Percentiles rank a stretch among this genome's conserved stretches.
phyloP scores from a whole-genome alignment of 1,140 invertebrate genomes.

The Drosophila athabasca region DNA sequence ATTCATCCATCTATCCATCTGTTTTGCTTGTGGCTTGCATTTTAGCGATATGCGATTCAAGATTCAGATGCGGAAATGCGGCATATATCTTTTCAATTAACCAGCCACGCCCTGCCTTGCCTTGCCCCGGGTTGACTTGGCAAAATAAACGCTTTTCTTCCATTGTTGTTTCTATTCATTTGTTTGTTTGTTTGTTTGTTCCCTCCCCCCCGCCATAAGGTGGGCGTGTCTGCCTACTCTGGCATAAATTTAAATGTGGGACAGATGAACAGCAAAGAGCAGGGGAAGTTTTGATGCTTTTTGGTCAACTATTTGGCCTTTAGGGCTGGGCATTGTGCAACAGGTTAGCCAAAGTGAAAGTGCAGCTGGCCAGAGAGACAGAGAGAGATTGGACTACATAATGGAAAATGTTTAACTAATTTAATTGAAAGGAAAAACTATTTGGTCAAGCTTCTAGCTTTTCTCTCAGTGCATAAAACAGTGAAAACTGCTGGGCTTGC shows the following conservation, averaged over 20 bases:
- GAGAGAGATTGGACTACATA: neutral
- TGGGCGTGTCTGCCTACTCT: slow-evolving; percentile 46
- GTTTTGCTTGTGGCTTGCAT: slow-evolving; percentile 47
- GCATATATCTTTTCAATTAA: slow-evolving; percentile 67
- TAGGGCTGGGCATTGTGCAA: slow-evolving; percentile 44
- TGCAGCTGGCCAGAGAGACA: slow-evolving; percentile 17
- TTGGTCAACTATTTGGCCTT: slow-evolving; percentile 26
- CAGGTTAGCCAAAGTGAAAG: slow-evolving; percentile 66
- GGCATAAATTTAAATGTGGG: slow-evolving; percentile 45
- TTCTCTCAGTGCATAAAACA: slow-evolving; percentile 4
- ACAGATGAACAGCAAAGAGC: slow-evolving; percentile 6
- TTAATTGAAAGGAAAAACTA: slow-evolving; percentile 23
- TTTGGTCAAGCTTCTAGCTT: neutral
- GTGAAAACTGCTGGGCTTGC: slow-evolving; percentile 11
- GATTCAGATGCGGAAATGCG: slow-evolving; percentile 73
- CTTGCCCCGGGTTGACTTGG: slow-evolving; percentile 27
- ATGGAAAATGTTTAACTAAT: slow-evolving; percentile 31
- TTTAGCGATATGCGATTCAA: slow-evolving; percentile 49
- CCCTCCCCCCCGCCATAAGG: slow-evolving; percentile 7
- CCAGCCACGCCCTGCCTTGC: slow-evolving; percentile 55
- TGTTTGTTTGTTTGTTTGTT: slow-evolving; percentile 29
- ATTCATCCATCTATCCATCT: slow-evolving; percentile 12
- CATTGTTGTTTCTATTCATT: slow-evolving; percentile 40
- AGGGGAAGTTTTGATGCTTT: slow-evolving; percentile 59
- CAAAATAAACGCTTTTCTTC: slow-evolving; percentile 61